phyloP scores from a whole-genome alignment of 2,113 vertebrate species.

The Sturnus vulgaris region DNA sequence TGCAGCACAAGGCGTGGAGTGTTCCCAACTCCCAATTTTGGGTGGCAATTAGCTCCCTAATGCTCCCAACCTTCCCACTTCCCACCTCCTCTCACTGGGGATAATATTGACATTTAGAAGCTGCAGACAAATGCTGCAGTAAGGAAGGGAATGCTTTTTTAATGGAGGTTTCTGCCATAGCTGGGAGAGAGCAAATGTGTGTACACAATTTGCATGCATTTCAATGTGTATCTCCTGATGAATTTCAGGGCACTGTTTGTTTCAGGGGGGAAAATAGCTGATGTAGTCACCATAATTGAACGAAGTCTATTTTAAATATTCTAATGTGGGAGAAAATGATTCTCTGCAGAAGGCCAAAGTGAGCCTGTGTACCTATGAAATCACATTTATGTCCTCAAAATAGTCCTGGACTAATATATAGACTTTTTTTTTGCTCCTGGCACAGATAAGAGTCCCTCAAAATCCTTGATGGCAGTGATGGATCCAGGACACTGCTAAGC shows the following conservation, averaged over 20 bases:
- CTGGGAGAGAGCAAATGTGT: neutral
- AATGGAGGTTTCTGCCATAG: conserved; percentile 33
- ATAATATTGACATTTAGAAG: conserved; percentile 72
- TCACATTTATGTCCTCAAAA: neutral
- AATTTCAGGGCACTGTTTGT: conserved; percentile 5
- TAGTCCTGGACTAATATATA: neutral
- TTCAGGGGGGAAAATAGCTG: neutral
- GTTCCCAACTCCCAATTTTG: conserved; percentile 14
- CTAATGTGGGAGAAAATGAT: neutral
- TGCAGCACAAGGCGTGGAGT: neutral
- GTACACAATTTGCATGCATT: conserved; percentile 43
- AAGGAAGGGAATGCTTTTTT: conserved; percentile 55
- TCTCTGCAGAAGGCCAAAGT: neutral
- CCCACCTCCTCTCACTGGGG: conserved; percentile 49
- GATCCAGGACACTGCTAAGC: neutral
- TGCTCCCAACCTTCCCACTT: conserved; percentile 60
- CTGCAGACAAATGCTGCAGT: conserved; percentile 29
- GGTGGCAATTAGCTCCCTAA: conserved; percentile 54
- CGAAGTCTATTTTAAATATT: neutral
- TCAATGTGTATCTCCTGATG: neutral
- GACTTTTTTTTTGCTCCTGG: neutral
- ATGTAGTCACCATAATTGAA: neutral
- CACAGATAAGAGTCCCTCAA: neutral
- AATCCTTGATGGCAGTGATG: neutral
- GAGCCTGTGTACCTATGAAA: neutral